Base-by-base conservation (phyloP, 2,888 invertebrate genomes). In the Nephrotoma appendiculata region DNA sequence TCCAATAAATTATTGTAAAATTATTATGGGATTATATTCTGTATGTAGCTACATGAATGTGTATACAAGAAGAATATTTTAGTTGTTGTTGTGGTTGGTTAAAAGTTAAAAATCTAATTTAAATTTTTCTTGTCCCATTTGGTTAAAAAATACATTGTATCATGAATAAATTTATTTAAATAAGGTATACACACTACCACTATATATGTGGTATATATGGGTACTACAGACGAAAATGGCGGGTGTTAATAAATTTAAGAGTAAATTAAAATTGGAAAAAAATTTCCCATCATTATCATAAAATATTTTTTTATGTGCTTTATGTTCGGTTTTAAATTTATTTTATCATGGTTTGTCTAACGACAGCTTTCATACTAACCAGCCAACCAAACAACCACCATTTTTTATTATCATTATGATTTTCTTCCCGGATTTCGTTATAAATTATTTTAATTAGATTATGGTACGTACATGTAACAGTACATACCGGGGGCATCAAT, bases 1-100 rank as follows among this genome's bases (percentile, higher is more conserved):
- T 84, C 84, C 84, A 84, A 84, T 84, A 84, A 84, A 84, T 84
- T 84, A 43, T 84, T 41, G 84, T 43, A 42, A 84, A 84, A 84
- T 84, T 84, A 84, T 43, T 41, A 43, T 84, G 41, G 84, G 43
- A 84, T 84, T 84, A 84, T 31, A 31, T 52, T 31, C 31, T 31
- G 9, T 48, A 48, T 15, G 52, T 15, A 52, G 31, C 5, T 52
- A 15, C 15, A 52, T 52, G 19, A n/a, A 52, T 6, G 15, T 1
- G 7, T 52, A 52, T 15, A 1, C 7, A 31, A 31, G 52, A 15
- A 57, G 15, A 15, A 15, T 48, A 48, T 48, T 12, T 57, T 57
- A 2, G 15, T 15, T 15, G 15, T 15, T 57, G 52, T 57, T 48
- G 52, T 15, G 15, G 52, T 57, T 57, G 6, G 44, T n/a, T 15